Conservation (phyloP, 2,888 invertebrate species). For the Limulus polyphemus region DNA sequence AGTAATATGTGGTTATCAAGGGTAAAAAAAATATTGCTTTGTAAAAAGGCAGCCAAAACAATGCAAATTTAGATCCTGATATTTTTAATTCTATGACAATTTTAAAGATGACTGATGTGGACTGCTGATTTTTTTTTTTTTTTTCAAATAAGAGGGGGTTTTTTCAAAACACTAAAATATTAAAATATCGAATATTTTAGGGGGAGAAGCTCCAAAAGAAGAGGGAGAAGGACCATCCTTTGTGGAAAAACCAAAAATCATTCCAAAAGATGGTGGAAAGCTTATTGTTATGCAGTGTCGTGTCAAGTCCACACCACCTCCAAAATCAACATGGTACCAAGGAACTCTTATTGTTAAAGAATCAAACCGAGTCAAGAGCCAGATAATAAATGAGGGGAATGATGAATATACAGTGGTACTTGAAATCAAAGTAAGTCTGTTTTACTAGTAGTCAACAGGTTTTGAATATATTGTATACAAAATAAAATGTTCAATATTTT, state of each 20-base stretch:
- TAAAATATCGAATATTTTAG: conserved; percentile 33
- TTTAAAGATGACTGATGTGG: too few relatives aligned
- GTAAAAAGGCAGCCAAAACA: too few relatives aligned
- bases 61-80: too few relatives aligned
- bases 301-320: conserved; percentile 79
- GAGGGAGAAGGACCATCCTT: conserved; percentile 82
- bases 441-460: neutral
- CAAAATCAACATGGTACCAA: conserved; percentile 87
- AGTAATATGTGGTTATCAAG: too few relatives aligned
- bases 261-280: conserved; percentile 94
- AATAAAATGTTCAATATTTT: neutral
- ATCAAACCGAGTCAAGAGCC: conserved; percentile 26
- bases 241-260: conserved; percentile 95
- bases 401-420: conserved; percentile 26
- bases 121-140: too few relatives aligned
- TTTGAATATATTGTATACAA: neutral
- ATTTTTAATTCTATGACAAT: too few relatives aligned
- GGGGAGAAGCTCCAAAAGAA: conserved; percentile 38
- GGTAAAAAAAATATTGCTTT: too few relatives aligned
- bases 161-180: too few relatives aligned
- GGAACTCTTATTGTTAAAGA: conserved; percentile 72
- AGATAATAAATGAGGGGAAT: conserved; percentile 18
- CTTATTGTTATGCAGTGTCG: conserved; percentile 93
- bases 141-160: too few relatives aligned
- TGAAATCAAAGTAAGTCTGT: conserved; percentile 24